phyloP scores from a whole-genome alignment of 2,888 invertebrate genomes.

The Teinopalpus imperialis region DNA sequence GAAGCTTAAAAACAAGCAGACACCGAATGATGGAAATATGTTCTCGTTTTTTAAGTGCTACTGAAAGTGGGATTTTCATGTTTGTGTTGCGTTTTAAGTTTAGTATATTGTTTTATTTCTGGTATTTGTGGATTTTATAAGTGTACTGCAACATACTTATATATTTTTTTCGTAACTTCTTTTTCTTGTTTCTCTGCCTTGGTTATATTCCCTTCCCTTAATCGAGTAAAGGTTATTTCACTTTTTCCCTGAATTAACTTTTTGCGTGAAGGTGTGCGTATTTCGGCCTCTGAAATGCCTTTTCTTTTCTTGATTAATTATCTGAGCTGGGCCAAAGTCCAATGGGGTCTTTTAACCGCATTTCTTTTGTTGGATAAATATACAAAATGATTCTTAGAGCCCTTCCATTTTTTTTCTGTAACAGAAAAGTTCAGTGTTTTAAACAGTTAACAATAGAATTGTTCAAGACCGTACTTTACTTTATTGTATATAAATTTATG shows the following conservation, averaged over 20 bases:
- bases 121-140: too few species aligned
- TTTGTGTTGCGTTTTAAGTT: too few species aligned
- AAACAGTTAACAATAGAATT: neutral
- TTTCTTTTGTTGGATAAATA: conserved; percentile 24
- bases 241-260: conserved; percentile 22
- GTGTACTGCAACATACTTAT: too few species aligned
- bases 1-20: conserved; percentile 17
- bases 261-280: conserved; percentile 23
- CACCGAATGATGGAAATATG: conserved; percentile 9
- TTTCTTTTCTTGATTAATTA: conserved; percentile 27
- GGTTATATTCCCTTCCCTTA: conserved; percentile 17
- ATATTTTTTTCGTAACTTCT: too few species aligned
- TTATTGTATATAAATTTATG: too few species aligned
- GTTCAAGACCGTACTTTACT: neutral
- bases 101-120: too few species aligned
- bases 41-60: conserved; percentile 7
- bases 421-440: conserved; percentile 1
- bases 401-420: conserved; percentile 17
- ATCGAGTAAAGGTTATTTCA: conserved; percentile 24
- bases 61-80: neutral
- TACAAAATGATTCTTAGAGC: conserved; percentile 27
- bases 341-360: conserved; percentile 20
- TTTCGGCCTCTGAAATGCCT: conserved; percentile 17
- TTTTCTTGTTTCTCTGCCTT: conserved; percentile 3
- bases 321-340: conserved; percentile 14